Evolutionary conservation across 2,113 vertebrate species (phyloP).

Genomic region (Scopus umbretta): DNA sequence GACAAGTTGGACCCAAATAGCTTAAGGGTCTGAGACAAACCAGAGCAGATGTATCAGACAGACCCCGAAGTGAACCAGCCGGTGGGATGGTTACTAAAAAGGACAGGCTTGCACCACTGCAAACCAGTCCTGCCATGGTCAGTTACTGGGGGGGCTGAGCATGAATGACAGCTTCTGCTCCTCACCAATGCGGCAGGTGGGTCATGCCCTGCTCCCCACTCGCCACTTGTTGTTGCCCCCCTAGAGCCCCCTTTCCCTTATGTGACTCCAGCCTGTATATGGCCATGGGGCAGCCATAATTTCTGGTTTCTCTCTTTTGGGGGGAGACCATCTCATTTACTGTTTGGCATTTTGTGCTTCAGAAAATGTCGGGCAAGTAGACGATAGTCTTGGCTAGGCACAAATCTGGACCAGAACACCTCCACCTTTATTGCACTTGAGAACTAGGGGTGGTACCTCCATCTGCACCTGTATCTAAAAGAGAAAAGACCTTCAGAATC

Average conservation of each 20-base stretch:
- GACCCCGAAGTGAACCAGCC: not conserved
- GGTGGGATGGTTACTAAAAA: not conserved
- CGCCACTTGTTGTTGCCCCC: not conserved
- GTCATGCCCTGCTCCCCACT: not conserved
- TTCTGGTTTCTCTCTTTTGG: not conserved
- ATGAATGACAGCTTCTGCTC: not conserved
- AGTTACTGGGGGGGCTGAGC: not conserved
- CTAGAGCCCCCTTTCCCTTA: not conserved
- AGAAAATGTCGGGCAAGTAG: not conserved
- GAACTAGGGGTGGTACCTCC: not conserved
- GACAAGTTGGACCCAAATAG: not conserved
- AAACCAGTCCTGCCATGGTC: not conserved
- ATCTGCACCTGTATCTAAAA: not conserved
- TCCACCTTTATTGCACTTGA: not conserved
- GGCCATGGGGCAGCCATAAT: not conserved
- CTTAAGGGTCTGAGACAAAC: not conserved
- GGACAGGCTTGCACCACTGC: not conserved
- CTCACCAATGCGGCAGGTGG: not conserved
- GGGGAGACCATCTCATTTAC: not conserved
- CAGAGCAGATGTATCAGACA: not conserved
- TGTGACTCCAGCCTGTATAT: not conserved
- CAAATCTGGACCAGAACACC: not conserved
- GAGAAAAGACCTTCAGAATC: not conserved
- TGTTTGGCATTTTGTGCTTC: not conserved
- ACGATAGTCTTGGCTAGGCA: not conserved